A percentile compares a stretch with the other conserved stretches of the same genome.
Conservation (phyloP, 2,113 vertebrate genomes). For the Columbina picui region DNA sequence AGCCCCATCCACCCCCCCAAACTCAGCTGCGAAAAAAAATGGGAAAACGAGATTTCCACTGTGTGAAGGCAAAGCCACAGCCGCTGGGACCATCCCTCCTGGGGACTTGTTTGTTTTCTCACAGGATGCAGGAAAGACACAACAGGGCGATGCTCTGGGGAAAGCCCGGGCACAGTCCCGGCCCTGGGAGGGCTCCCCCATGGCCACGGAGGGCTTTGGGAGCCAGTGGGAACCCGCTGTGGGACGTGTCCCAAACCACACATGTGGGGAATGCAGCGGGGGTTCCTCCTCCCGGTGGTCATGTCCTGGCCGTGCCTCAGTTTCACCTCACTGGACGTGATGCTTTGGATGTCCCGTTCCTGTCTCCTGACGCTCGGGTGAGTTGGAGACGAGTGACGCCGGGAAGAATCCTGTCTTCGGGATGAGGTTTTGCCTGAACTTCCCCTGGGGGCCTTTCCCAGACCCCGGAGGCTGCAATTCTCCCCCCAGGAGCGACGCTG, state of each 20-base stretch:
- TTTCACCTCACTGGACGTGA: neutral
- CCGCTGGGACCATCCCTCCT: neutral
- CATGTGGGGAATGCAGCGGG: accelerated
- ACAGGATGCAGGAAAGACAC: constrained; percentile 66
- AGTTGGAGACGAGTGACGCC: accelerated
- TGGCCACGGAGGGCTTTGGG: accelerated
- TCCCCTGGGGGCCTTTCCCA: neutral
- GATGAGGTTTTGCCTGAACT: neutral
- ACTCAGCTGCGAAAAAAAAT: neutral
- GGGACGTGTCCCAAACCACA: neutral
- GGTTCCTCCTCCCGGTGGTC: neutral
- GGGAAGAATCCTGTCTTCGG: neutral
- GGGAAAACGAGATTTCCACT: neutral
- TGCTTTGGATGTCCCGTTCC: too few relatives aligned
- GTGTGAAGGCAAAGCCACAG: neutral
- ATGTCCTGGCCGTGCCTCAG: neutral
- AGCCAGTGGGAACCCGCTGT: neutral
- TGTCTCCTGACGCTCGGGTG: neutral
- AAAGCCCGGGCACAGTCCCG: neutral
- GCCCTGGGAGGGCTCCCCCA: neutral
- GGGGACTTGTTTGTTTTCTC: constrained; percentile 42
- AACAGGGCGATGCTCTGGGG: constrained; percentile 29
- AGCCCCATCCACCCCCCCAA: too few relatives aligned
- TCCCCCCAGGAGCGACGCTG: accelerated
- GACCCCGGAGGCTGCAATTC: neutral